Percentiles rank a stretch among this genome's conserved stretches.
Conservation (phyloP, 2,113 vertebrate genomes). For the Ariopsis seemanni region DNA sequence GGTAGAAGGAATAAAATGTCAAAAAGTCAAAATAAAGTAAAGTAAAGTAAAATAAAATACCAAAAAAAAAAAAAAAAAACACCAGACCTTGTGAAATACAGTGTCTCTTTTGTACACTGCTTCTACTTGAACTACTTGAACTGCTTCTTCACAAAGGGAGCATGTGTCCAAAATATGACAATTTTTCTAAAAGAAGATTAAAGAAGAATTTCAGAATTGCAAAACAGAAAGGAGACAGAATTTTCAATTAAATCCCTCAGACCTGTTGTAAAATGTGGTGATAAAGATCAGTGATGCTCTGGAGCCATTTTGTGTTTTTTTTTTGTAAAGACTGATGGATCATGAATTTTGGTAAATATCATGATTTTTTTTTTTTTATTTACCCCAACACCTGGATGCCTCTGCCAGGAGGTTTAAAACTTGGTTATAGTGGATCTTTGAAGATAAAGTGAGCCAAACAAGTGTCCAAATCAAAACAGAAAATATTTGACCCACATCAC, state of each 20-base stretch:
- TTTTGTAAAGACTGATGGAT: background rate
- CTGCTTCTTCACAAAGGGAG: background rate
- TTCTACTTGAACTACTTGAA: background rate
- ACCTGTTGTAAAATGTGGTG: background rate
- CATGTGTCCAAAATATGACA: background rate
- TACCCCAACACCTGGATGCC: background rate
- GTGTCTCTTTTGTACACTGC: background rate
- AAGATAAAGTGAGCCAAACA: background rate
- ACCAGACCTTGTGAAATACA: background rate
- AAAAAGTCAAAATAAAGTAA: background rate
- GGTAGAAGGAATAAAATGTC: background rate
- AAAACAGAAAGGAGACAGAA: background rate
- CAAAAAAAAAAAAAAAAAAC: background rate
- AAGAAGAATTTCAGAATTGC: no score
- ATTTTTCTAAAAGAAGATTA: background rate
- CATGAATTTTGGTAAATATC: background rate
- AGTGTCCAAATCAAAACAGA: background rate
- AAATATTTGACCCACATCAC: background rate
- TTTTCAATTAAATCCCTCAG: background rate
- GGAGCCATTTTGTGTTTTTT: background rate
- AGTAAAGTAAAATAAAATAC: background rate
- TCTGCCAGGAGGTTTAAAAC: background rate
- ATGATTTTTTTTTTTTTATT: background rate
- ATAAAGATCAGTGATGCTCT: background rate
- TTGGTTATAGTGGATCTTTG: background rate